Evolutionary conservation across 2,113 vertebrate genomes (phyloP).

Genomic region (Tyto alba): DNA sequence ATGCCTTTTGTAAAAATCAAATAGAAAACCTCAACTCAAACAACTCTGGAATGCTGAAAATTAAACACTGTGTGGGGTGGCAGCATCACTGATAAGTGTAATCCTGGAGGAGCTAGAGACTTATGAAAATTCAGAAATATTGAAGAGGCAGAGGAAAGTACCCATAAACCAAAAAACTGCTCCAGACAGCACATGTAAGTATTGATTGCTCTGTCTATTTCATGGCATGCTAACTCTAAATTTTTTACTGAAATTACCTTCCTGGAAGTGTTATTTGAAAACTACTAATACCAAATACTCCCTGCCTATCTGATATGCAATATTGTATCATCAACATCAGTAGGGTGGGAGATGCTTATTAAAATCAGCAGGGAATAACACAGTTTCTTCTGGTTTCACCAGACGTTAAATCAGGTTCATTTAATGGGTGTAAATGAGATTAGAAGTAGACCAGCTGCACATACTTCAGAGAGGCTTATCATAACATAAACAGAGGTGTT

Average conservation of each 20-base stretch:
- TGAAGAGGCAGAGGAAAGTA: neutral
- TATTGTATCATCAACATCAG: neutral
- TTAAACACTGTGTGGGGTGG: neutral
- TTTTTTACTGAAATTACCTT: neutral
- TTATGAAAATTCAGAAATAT: neutral
- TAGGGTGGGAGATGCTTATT: neutral
- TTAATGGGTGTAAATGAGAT: slow-evolving; percentile 5
- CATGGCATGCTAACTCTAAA: neutral
- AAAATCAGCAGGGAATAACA: slow-evolving; percentile 4
- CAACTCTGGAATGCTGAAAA: neutral
- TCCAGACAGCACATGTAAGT: neutral
- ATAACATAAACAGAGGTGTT: neutral
- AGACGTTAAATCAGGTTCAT: neutral
- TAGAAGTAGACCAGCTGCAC: neutral
- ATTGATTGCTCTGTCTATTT: neutral
- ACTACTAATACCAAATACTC: neutral
- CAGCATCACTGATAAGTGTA: neutral
- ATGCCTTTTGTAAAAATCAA: neutral
- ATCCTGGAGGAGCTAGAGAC: neutral
- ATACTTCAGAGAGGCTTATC: neutral
- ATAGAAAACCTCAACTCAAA: neutral
- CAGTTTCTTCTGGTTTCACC: neutral
- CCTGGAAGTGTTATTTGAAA: neutral
- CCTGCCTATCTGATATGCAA: neutral
- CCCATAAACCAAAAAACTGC: neutral